Percentiles rank a stretch among this genome's conserved stretches.
phyloP scores from a whole-genome alignment of 2,888 invertebrate genomes.

The Pheosia tremula region DNA sequence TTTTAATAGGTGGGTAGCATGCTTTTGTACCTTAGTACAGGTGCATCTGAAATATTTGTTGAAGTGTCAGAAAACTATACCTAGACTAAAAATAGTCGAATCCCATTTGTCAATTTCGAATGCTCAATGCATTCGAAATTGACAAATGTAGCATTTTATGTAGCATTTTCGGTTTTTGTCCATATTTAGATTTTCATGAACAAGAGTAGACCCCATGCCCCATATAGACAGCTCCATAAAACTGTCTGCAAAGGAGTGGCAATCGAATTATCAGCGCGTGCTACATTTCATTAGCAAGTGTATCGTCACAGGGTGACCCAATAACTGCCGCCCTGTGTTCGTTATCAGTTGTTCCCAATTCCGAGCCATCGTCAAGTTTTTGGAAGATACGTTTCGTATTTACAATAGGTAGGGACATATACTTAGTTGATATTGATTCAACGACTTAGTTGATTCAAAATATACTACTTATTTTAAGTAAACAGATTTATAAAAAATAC shows the following conservation, averaged over 20 bases:
- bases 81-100: too few relatives aligned
- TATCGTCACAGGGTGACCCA: constrained; percentile 10
- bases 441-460: too few relatives aligned
- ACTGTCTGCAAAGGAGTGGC: constrained; percentile 41
- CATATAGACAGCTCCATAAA: constrained; percentile 47
- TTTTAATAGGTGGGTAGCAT: too few relatives aligned
- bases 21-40: too few relatives aligned
- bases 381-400: constrained; percentile 4
- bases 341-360: constrained; percentile 1
- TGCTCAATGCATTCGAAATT: too few relatives aligned
- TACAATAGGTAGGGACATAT: background rate
- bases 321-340: constrained; percentile 15
- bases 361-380: background rate
- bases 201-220: constrained; percentile 23
- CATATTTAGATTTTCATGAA: background rate
- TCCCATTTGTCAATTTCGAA: too few relatives aligned
- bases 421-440: too few relatives aligned
- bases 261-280: constrained; percentile 40
- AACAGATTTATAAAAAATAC: too few relatives aligned
- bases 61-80: too few relatives aligned
- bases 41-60: too few relatives aligned
- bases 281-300: constrained; percentile 33
- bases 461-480: background rate
- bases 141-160: too few relatives aligned
- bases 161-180: background rate